Conservation (phyloP, 2,113 vertebrate genomes). For the Malurus cyaneus region DNA sequence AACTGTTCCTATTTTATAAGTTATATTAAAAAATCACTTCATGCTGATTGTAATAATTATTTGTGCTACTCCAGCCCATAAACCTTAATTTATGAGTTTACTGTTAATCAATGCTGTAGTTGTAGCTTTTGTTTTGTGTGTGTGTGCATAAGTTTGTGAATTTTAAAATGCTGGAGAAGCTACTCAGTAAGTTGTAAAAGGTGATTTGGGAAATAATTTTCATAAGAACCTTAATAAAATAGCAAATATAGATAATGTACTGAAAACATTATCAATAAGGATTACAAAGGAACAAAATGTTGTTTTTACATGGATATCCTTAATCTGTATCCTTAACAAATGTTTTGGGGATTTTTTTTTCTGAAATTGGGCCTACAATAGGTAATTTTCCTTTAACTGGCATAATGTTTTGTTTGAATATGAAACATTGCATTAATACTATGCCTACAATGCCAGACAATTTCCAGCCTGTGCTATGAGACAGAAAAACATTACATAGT, state of each 20-base stretch:
- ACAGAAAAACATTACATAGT: background rate
- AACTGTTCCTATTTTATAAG: background rate
- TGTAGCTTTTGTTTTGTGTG: background rate
- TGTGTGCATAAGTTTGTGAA: background rate
- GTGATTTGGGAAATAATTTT: background rate
- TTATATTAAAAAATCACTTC: background rate
- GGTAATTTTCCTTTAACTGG: background rate
- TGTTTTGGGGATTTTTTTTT: background rate
- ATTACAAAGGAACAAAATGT: background rate
- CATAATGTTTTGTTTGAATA: background rate
- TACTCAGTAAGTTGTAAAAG: background rate
- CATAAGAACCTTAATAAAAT: background rate
- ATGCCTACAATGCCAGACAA: background rate
- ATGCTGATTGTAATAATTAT: background rate
- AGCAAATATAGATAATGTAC: background rate
- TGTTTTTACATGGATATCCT: background rate
- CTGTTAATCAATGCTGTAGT: background rate
- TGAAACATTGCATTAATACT: background rate
- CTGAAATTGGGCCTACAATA: background rate
- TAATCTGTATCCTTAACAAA: background rate
- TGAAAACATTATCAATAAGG: background rate
- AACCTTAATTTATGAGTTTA: constrained; percentile 5
- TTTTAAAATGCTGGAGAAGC: background rate
- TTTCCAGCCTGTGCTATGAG: background rate
- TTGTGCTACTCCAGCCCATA: background rate